Evolutionary conservation across 2,888 invertebrate species (phyloP).

Genomic region (Xanthia icteritia): DNA sequence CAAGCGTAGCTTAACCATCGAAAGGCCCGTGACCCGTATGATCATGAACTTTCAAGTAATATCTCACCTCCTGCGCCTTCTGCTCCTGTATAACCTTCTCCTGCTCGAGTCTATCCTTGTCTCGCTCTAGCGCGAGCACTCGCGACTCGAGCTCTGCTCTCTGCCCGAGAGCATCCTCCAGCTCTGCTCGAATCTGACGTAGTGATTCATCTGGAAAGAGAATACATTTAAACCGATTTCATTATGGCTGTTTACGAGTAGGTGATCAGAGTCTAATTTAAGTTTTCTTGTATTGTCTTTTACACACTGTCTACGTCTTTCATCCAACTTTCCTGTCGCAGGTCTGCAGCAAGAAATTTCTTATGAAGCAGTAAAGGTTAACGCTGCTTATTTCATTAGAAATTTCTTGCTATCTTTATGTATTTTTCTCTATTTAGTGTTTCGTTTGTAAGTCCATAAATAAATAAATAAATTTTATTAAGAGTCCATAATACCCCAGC

Average conservation of each 20-base stretch:
- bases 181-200: slow-evolving; percentile 79
- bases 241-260: neutral
- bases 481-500: no score
- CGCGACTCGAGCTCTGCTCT: slow-evolving; percentile 84
- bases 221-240: neutral
- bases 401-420: no score
- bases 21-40: no score
- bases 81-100: slow-evolving; percentile 87
- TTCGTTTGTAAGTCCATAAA: no score
- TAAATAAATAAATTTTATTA: no score
- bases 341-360: neutral
- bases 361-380: neutral
- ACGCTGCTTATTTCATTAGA: no score
- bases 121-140: slow-evolving; percentile 83
- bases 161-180: slow-evolving; percentile 81
- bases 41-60: neutral
- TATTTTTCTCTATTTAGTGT: no score
- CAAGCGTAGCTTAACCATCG: no score
- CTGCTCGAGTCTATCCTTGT: slow-evolving; percentile 83
- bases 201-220: slow-evolving; percentile 81
- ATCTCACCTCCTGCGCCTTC: slow-evolving; percentile 84
- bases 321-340: neutral
- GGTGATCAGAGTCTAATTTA: neutral
- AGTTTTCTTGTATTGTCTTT: neutral
- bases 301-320: neutral